Conservation (phyloP, 2,113 vertebrate species). For the Propithecus coquereli region DNA sequence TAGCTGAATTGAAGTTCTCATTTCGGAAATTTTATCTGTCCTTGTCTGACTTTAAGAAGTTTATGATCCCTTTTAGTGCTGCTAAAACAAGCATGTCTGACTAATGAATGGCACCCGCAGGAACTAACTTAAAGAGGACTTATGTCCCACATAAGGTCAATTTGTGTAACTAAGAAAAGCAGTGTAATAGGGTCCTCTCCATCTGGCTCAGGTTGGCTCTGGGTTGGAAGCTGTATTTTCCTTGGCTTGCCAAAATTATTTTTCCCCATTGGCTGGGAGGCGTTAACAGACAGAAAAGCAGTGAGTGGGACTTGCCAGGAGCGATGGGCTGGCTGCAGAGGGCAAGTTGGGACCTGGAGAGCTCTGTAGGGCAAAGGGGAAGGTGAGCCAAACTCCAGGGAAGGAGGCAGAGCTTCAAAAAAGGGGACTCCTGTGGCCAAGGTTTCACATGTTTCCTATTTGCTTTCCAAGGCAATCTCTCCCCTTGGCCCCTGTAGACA, state of each 20-base stretch:
- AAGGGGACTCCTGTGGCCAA: too few relatives aligned
- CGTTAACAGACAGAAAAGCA: conserved; percentile 17
- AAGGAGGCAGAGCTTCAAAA: neutral
- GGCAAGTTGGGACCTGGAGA: neutral
- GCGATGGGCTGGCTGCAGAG: neutral
- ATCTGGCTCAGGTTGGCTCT: conserved; percentile 63
- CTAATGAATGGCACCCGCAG: conserved; percentile 85
- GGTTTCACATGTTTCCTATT: neutral
- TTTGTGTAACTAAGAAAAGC: conserved; percentile 84
- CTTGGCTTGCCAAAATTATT: conserved; percentile 64
- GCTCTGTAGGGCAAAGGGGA: neutral
- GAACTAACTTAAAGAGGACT: conserved; percentile 82
- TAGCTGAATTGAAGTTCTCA: conserved; percentile 81
- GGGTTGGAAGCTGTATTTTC: conserved; percentile 73
- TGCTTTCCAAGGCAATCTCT: neutral
- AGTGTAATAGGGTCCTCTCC: conserved; percentile 67
- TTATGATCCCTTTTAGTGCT: conserved; percentile 88
- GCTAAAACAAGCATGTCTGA: conserved; percentile 88
- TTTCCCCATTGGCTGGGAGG: conserved; percentile 51
- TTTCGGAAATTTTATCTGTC: conserved; percentile 85
- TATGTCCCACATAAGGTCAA: conserved; percentile 82
- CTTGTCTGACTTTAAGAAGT: conserved; percentile 88
- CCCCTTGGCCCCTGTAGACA: neutral
- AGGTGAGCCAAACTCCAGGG: neutral
- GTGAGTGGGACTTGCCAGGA: conserved; percentile 1